Conservation (phyloP, 2,888 invertebrate species). For the Tuta absoluta region DNA sequence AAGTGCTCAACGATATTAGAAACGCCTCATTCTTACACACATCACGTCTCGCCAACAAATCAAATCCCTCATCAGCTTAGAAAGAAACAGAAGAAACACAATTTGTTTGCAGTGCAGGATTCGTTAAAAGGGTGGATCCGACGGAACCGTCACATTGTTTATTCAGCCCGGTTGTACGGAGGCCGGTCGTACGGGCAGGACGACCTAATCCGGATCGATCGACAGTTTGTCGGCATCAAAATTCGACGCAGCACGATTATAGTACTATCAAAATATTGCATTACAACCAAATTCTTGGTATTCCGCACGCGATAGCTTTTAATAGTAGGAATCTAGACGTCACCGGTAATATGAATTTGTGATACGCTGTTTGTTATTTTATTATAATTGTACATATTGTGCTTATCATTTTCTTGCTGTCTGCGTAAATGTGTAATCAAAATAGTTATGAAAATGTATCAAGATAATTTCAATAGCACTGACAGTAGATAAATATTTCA, state of each 20-base stretch:
- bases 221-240: conserved; percentile 29
- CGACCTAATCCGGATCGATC: conserved; percentile 69
- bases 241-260: conserved; percentile 18
- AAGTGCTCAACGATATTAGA: conserved; percentile 6
- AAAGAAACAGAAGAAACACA: conserved; percentile 54
- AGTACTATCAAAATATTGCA: conserved; percentile 18
- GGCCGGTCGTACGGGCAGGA: conserved; percentile 38
- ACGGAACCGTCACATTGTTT: conserved; percentile 74
- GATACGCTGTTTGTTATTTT: background rate
- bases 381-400: background rate
- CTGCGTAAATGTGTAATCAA: background rate
- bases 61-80: conserved; percentile 28
- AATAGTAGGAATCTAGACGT: conserved; percentile 4
- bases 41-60: conserved; percentile 26
- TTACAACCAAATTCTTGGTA: conserved; percentile 17
- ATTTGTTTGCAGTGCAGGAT: conserved; percentile 62
- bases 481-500: background rate
- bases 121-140: conserved; percentile 73
- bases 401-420: background rate
- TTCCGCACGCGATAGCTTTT: background rate
- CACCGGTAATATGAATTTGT: background rate
- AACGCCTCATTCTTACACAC: conserved; percentile 10
- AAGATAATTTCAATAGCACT: background rate
- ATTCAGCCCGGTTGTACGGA: conserved; percentile 61
- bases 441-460: background rate